Evolutionary conservation across 1,140 invertebrate genomes (phyloP).

Genomic region (Bombus picipes): DNA sequence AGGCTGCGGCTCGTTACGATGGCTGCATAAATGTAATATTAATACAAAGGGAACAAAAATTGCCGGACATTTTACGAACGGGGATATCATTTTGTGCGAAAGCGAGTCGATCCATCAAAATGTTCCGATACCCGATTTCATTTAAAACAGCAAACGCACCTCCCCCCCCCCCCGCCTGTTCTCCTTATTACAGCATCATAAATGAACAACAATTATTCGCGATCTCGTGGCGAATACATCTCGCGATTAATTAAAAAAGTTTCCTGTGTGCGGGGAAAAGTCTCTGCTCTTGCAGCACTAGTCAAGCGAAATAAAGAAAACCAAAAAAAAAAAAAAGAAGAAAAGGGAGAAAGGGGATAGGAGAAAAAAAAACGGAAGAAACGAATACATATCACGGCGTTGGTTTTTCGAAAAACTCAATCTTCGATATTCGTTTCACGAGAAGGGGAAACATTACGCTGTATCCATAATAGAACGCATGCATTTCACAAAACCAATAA

Average conservation of each 20-base stretch:
- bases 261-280: background rate
- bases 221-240: background rate
- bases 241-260: constrained; percentile 29
- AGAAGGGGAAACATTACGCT: constrained; percentile 14
- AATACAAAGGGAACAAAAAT: constrained; percentile 42
- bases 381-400: background rate
- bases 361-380: background rate
- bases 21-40: constrained; percentile 13
- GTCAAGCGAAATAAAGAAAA: too few relatives aligned
- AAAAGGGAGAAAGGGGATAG: background rate
- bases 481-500: constrained; percentile 30
- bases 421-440: constrained; percentile 40
- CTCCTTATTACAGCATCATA: constrained; percentile 1
- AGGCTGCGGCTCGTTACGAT: constrained; percentile 25
- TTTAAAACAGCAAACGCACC: background rate
- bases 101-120: constrained; percentile 32
- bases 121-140: constrained; percentile 17
- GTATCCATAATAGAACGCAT: constrained; percentile 26
- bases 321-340: too few relatives aligned
- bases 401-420: constrained; percentile 36
- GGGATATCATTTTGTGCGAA: constrained; percentile 20
- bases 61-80: constrained; percentile 16
- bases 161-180: too few relatives aligned
- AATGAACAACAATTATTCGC: constrained; percentile 6
- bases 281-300: background rate